Conservation (phyloP, 2,113 vertebrate genomes). For the Oncorhynchus tshawytscha region DNA sequence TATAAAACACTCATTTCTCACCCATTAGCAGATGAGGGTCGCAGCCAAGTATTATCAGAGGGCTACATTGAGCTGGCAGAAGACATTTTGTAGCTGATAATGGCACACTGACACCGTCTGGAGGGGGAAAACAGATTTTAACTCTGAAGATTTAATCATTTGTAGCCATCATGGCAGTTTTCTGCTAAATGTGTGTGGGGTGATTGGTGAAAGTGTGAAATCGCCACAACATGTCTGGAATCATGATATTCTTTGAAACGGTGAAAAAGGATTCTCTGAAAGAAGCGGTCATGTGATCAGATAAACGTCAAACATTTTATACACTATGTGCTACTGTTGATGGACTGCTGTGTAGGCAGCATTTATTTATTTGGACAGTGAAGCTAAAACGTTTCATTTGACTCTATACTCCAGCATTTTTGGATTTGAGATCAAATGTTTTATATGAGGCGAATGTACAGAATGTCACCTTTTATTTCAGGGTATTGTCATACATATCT, state of each 20-base stretch:
- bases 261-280: conserved; percentile 48
- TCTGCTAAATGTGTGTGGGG: conserved; percentile 41
- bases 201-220: conserved; percentile 38
- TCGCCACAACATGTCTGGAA: conserved; percentile 25
- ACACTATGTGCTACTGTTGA: conserved; percentile 36
- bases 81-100: conserved; percentile 72
- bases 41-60: conserved; percentile 77
- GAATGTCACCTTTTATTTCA: too few relatives aligned
- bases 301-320: conserved; percentile 37
- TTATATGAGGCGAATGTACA: too few relatives aligned
- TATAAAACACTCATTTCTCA: conserved; percentile 89
- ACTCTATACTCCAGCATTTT: too few relatives aligned
- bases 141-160: conserved; percentile 58
- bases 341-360: conserved; percentile 8
- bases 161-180: conserved; percentile 47
- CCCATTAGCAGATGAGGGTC: conserved; percentile 86
- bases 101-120: conserved; percentile 64
- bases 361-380: conserved; percentile 14
- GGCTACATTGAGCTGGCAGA: conserved; percentile 65
- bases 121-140: conserved; percentile 58
- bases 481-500: too few relatives aligned
- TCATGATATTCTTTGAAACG: conserved; percentile 49
- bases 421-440: too few relatives aligned
- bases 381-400: conserved; percentile 1
- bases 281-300: conserved; percentile 48